Evolutionary conservation across 2,113 vertebrate genomes (phyloP), one percentile per base, ranked within the genome.

Genomic region (Gnathonemus longibarbis): DNA sequence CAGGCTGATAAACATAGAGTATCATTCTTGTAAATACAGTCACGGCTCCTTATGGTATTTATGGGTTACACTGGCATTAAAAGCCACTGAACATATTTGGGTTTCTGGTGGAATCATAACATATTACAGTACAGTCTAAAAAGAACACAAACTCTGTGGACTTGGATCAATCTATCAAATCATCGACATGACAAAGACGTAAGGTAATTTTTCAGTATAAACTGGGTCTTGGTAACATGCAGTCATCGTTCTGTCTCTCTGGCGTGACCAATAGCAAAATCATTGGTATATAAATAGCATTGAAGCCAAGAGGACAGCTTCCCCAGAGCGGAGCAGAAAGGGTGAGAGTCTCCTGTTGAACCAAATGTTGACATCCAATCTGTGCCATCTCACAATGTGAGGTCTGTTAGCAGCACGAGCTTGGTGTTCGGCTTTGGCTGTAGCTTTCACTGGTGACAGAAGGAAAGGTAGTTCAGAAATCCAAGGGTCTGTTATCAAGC

Each of bases 371-470:
- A 92, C 92, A 93, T 94, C 93, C 92, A 50, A 91, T 91, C 93
- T 94, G 94, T 94, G 95, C 94, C 93, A 10, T 89, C 48, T 84
- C 83, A 84, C 83, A 84, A 84, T 90, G 91, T 93, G 93, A 93
- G 93, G 93, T 93, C 91, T 91, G 91, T 94, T 92, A 93, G 93
- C 93, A 95, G 94, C 94, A 93, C 95, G 91, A 92, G 94, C 93
- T 93, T 93, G 92, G 93, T 94, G 95, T 95, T 94, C 91, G 91
- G 94, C 96, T 96, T 96, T 96, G 96, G 95, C 96, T 95, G 95
- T 95, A 96, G 96, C 96, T 96, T 96, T 95, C 93, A 94, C 94
- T 93, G 94, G 93, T 95, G 94, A 94, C 94, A 93, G 92, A 93
- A 94, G 93, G 93, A 92, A 91, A 94, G 70, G 86, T 50, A 90